A percentile compares a stretch with the other conserved stretches of the same genome.
phyloP scores from a whole-genome alignment of 2,797 vertebrate genomes.

The Rhynchonycteris naso region DNA sequence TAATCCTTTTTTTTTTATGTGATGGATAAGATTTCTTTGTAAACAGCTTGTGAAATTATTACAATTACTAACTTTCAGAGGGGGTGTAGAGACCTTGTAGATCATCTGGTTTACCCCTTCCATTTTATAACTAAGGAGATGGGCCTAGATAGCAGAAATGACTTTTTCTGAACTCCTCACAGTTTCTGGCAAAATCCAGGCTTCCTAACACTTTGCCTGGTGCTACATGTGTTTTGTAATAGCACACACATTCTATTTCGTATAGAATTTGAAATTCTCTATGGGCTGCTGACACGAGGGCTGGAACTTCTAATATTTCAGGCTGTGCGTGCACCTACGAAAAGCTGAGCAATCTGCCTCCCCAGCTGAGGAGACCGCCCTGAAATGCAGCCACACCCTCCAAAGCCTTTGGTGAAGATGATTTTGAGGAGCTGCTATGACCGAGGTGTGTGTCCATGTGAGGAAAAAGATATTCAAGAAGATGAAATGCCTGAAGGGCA shows the following conservation, averaged over 20 bases:
- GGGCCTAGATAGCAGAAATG: neutral
- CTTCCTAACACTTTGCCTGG: neutral
- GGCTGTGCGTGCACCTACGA: neutral
- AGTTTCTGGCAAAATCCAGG: neutral
- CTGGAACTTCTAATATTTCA: neutral
- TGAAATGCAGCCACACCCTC: neutral
- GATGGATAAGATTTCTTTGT: neutral
- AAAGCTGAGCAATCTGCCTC: neutral
- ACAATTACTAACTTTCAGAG: neutral
- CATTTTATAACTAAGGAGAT: neutral
- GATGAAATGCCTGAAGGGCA: neutral
- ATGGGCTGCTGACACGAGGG: neutral
- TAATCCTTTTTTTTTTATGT: neutral
- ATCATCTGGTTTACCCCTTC: neutral
- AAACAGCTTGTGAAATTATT: slow-evolving; percentile 4
- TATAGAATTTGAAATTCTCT: too few species aligned
- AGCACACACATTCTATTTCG: neutral
- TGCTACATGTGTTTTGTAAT: neutral
- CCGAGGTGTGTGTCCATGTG: neutral
- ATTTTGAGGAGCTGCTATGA: neutral
- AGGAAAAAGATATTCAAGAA: neutral
- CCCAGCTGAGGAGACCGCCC: neutral
- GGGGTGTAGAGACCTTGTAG: neutral
- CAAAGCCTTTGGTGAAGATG: neutral
- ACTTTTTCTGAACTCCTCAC: neutral